A percentile compares a stretch with the other conserved stretches of the same genome.
These are phyloP conservation scores for Seladonia tumulorum DNA, from an alignment of 2,888 invertebrate species.

Conservation along the genomic window DNA sequence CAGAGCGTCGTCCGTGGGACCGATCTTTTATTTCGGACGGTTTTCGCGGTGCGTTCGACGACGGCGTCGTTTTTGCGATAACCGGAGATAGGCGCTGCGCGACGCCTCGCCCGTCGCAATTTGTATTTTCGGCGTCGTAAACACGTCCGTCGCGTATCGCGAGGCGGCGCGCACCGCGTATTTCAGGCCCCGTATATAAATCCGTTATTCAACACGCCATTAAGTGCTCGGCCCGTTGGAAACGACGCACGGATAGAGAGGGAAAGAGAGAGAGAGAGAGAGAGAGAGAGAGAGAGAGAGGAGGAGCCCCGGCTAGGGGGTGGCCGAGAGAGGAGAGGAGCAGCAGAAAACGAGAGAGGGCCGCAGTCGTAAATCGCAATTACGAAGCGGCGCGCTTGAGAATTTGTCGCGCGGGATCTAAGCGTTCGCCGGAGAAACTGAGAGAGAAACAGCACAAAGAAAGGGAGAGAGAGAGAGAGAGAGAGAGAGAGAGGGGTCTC, in stretches of 20 bases:
- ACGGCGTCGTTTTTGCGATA: slow-evolving; percentile 56
- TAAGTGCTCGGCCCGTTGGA: slow-evolving; percentile 78
- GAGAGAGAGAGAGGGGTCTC: slow-evolving; percentile 25
- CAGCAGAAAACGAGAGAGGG: slow-evolving; percentile 42
- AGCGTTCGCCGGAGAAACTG: slow-evolving; percentile 63
- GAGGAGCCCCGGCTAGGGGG: slow-evolving; percentile 44
- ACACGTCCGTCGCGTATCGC: slow-evolving; percentile 76
- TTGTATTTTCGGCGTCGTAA: slow-evolving; percentile 80
- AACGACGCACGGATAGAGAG: slow-evolving; percentile 58
- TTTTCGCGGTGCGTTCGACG: slow-evolving; percentile 23
- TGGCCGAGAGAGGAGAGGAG: background rate
- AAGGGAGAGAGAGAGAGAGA: slow-evolving; percentile 32
- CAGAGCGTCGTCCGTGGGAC: background rate
- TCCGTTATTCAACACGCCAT: slow-evolving; percentile 84
- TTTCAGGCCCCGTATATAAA: slow-evolving; percentile 81
- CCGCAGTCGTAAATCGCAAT: slow-evolving; percentile 82
- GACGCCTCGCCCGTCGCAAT: slow-evolving; percentile 62
- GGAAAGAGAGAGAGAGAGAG: background rate
- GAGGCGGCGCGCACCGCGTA: slow-evolving; percentile 68
- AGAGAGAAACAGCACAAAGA: background rate
- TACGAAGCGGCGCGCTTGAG: slow-evolving; percentile 82
- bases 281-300: too few relatives aligned
- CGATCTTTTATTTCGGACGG: slow-evolving; percentile 55
- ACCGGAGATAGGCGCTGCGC: slow-evolving; percentile 16
- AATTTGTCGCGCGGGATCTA: slow-evolving; percentile 83